Percentiles rank a stretch among this genome's conserved stretches.
These are phyloP conservation scores for Hippasteria phrygiana DNA, from an alignment of 53 echinoderm and acorn worm species.

Conservation along the genomic window DNA sequence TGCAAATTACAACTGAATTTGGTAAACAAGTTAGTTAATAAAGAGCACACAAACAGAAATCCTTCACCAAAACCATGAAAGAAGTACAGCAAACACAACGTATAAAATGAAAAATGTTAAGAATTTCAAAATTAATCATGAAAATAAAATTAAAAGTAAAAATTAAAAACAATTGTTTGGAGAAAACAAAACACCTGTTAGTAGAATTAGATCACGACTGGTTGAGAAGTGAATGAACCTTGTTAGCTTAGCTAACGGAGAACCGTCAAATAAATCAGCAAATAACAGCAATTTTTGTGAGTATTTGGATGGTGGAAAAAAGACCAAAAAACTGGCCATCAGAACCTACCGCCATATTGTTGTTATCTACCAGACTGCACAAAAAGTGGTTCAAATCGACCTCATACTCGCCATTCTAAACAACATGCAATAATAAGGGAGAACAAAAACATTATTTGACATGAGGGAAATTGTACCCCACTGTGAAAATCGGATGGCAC, in stretches of 20 bases:
- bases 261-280: neutral
- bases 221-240: slow-evolving; percentile 4
- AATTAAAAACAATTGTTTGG: neutral
- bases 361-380: slow-evolving; percentile 52
- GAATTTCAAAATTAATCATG: neutral
- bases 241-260: neutral
- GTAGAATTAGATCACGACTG: neutral
- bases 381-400: slow-evolving; percentile 41
- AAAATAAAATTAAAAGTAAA: neutral
- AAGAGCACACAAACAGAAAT: neutral
- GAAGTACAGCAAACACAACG: neutral
- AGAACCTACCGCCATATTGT: slow-evolving; percentile 57
- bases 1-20: neutral
- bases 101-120: neutral
- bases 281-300: neutral
- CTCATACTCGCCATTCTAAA: slow-evolving; percentile 60
- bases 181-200: neutral
- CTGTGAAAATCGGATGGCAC: no score
- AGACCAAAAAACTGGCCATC: neutral
- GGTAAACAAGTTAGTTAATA: neutral
- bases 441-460: slow-evolving; percentile 25
- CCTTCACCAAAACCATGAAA: neutral
- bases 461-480: no score
- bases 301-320: neutral
- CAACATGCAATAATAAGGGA: slow-evolving; percentile 45